These are phyloP conservation scores for Sipha maydis DNA, from an alignment of 2,888 invertebrate species.

Conservation along the genomic window DNA sequence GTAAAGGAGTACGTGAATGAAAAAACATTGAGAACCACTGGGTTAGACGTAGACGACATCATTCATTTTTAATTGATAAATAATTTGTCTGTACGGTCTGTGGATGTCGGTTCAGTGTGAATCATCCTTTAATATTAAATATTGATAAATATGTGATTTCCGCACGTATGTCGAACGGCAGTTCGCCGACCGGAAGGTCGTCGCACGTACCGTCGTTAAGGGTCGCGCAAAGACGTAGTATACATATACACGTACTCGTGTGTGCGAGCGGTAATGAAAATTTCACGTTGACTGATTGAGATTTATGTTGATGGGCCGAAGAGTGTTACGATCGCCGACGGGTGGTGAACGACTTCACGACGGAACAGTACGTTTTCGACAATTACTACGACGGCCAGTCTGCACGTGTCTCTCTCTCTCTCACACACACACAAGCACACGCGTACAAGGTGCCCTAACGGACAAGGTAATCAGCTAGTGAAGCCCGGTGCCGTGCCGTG, in stretches of 20 bases:
- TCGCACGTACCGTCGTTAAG: no score
- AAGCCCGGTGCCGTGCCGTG: neutral
- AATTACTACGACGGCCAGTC: constrained; percentile 8
- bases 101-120: no score
- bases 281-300: neutral
- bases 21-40: no score
- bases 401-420: neutral
- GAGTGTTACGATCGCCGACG: neutral
- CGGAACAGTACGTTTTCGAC: constrained; percentile 32
- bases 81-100: no score
- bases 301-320: constrained; percentile 31
- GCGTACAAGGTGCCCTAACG: neutral
- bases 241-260: no score
- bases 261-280: neutral
- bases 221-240: no score
- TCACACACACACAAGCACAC: neutral
- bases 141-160: no score
- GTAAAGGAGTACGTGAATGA: no score
- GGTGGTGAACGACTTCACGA: neutral
- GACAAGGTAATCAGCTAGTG: constrained; percentile 29
- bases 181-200: neutral
- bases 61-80: no score
- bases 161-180: neutral
- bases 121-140: no score
- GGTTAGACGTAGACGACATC: no score